Conservation (phyloP, 1,140 invertebrate genomes). For the Nomia melanderi region DNA sequence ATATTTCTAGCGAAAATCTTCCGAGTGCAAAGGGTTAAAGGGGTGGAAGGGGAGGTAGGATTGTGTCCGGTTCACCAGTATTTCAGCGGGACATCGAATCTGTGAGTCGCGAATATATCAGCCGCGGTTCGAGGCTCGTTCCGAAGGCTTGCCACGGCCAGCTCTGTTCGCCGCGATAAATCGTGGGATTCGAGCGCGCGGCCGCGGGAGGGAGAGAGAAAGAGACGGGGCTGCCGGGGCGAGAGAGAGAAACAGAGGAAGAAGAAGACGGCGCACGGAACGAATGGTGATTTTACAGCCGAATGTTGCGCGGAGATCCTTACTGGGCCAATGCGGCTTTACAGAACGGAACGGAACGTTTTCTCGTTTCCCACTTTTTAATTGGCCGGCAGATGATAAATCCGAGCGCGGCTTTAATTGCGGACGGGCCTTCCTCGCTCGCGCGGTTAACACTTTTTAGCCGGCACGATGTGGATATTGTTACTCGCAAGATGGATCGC, state of each 20-base stretch:
- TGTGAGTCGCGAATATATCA: constrained; percentile 9
- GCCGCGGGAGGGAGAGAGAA: neutral
- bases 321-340: constrained; percentile 63
- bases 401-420: constrained; percentile 73
- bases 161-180: constrained; percentile 18
- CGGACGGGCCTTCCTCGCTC: constrained; percentile 24
- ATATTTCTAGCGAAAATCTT: too few species aligned
- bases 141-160: neutral
- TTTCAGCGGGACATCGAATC: constrained; percentile 13
- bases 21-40: too few species aligned
- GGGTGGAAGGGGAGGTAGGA: neutral
- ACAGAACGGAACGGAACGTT: constrained; percentile 76
- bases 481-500: neutral
- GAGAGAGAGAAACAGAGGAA: neutral
- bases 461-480: neutral
- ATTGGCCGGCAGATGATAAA: constrained; percentile 75
- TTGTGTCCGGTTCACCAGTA: constrained; percentile 9
- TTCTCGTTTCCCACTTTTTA: constrained; percentile 78
- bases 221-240: neutral
- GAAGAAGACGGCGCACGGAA: constrained; percentile 1
- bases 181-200: neutral
- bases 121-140: neutral
- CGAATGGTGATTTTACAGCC: constrained; percentile 47
- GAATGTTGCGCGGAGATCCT: constrained; percentile 55
- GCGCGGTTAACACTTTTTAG: neutral